Conservation (phyloP, 2,888 invertebrate genomes). For the Pseudococcus viburni region DNA sequence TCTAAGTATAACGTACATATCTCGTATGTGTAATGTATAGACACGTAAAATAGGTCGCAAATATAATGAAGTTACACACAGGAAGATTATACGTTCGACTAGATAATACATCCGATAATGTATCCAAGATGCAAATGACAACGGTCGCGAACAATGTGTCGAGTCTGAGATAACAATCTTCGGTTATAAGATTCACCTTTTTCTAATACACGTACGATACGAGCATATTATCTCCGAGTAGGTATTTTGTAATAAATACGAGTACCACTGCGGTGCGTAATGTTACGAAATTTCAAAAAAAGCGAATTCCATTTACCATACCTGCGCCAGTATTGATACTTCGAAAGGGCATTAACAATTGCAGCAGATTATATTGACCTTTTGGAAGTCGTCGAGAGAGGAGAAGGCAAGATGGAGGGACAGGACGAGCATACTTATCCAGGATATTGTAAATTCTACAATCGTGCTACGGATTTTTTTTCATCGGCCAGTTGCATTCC, state of each 20-base stretch:
- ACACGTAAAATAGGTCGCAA: conserved; percentile 49
- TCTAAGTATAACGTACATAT: background rate
- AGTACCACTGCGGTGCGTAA: background rate
- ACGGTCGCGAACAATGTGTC: conserved; percentile 55
- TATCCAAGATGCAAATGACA: conserved; percentile 53
- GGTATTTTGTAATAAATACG: conserved; percentile 13
- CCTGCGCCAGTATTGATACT: background rate
- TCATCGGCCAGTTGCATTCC: background rate
- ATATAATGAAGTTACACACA: conserved; percentile 48
- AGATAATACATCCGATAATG: conserved; percentile 47
- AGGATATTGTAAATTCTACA: conserved; percentile 47
- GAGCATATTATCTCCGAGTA: background rate
- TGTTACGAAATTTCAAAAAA: conserved; percentile 42
- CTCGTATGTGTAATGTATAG: background rate
- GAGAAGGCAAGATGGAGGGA: background rate
- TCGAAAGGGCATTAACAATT: background rate
- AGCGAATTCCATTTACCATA: background rate
- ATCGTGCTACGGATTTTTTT: conserved; percentile 33
- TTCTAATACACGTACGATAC: background rate
- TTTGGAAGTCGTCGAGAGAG: background rate
- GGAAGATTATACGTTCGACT: conserved; percentile 55
- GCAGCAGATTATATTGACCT: conserved; percentile 5
- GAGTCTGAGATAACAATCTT: conserved; percentile 34
- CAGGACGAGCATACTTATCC: background rate
- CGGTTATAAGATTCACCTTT: conserved; percentile 4